Conservation (phyloP, 2,113 vertebrate species). For the Rhinichthys klamathensis region DNA sequence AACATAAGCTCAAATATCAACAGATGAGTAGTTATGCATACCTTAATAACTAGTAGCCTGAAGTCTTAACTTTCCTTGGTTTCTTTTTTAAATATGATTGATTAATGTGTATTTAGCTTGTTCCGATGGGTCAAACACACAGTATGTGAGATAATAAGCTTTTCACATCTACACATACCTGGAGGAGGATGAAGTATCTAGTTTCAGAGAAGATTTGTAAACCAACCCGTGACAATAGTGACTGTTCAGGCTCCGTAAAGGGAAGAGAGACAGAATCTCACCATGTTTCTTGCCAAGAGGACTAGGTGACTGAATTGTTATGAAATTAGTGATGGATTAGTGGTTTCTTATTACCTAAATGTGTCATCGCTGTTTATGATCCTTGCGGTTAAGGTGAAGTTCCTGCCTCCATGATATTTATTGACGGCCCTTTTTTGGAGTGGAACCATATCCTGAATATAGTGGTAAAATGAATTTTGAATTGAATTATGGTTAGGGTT, state of each 20-base stretch:
- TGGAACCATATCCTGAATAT: not conserved
- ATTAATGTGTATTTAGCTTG: not conserved
- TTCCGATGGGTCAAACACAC: not conserved
- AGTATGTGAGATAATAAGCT: conserved; percentile 9
- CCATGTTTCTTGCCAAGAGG: conserved; percentile 23
- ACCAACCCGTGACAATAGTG: conserved; percentile 1
- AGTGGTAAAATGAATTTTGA: not conserved
- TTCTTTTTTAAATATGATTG: not conserved
- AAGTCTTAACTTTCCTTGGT: not conserved
- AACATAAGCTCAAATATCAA: not conserved
- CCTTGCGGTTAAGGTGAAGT: not conserved
- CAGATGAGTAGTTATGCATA: not conserved
- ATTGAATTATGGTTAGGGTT: not conserved
- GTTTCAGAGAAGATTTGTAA: conserved; percentile 32
- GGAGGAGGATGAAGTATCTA: not conserved
- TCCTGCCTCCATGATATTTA: conserved; percentile 5
- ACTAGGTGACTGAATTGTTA: conserved; percentile 34
- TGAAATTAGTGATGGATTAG: conserved; percentile 14
- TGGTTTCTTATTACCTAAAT: conserved; percentile 21
- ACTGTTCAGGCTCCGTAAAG: conserved; percentile 1
- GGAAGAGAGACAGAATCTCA: not conserved
- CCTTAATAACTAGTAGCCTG: not conserved
- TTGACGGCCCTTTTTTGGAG: not conserved
- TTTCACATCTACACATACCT: conserved; percentile 20
- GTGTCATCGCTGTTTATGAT: conserved; percentile 42